Evolutionary conservation across 37 sponge, comb jelly and placozoan species (phyloP), one percentile per base, ranked within the genome.

Genomic region (Crambe crambe): DNA sequence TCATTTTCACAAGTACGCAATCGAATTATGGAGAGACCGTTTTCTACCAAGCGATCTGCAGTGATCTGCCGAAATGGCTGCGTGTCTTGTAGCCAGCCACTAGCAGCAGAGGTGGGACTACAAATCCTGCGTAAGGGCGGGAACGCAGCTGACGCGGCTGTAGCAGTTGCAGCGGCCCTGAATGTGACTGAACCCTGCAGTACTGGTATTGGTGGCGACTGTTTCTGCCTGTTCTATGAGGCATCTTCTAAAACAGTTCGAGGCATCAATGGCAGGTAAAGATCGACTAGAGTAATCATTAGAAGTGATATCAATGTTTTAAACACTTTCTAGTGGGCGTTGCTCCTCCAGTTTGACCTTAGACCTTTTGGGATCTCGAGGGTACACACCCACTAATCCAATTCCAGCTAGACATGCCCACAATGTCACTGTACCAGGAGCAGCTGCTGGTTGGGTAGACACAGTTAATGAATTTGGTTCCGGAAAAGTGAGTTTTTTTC

Each of bases 131-230:
- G 73, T 39, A 34, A 59, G 20, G 94, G 94, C 25, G 94, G 94
- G 4, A 94, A 94, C 37, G 94, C 94, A 8, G 94, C 94, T 9
- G 94, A 94, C 62, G 94, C 94, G 5, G 94, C 94, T 15, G 88
- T 94, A 35, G 94, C 85, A 29, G 88, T 90, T 2, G 94, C 94
- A 17, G 94, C 94, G 10, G 91, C 88, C 5, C 81, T 94, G 78
- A 94, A 90, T 85, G 94, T 94, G 21, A 90, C 91, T 0, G 88
- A 90, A 65, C 94, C 94, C 3, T 90, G 84, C 85, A 83, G 84
- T 68, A 94, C 94, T 0, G 94, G 94, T 3, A 66, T 94, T 17
- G 94, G 94, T 23, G 94, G 94, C 1, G 94, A 94, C 78, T 90
- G 94, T 76, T 94, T 94, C 78, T 90, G 94, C 32, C 79, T 94